Conservation (phyloP, 2,888 invertebrate species). For the Buathra laborator region DNA sequence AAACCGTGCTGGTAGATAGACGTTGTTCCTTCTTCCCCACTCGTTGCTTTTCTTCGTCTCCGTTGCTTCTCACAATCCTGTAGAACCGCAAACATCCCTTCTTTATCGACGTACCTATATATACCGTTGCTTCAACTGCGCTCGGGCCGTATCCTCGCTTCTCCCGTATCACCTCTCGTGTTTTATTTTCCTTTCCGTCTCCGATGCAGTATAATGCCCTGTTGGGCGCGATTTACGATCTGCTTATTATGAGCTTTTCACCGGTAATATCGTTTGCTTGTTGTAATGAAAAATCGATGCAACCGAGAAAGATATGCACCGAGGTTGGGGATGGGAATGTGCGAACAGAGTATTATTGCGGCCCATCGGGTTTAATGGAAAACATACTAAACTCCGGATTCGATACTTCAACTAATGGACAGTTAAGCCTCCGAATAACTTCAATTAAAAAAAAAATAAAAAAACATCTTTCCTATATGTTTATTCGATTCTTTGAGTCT, state of each 20-base stretch:
- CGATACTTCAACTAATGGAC: not conserved
- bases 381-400: constrained; percentile 38
- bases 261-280: constrained; percentile 9
- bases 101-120: constrained; percentile 44
- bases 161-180: constrained; percentile 21
- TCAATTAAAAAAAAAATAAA: too few relatives aligned
- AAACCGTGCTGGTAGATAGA: constrained; percentile 25
- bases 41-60: constrained; percentile 30
- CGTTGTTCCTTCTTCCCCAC: constrained; percentile 35
- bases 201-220: constrained; percentile 14
- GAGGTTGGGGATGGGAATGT: not conserved
- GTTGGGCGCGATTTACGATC: constrained; percentile 53
- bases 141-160: constrained; percentile 5
- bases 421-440: too few relatives aligned
- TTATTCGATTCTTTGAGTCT: too few relatives aligned
- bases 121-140: constrained; percentile 15
- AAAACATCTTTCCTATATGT: too few relatives aligned
- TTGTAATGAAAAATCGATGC: constrained; percentile 40
- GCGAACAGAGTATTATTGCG: constrained; percentile 47
- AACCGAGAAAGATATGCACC: not conserved
- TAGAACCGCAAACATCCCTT: constrained; percentile 45
- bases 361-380: constrained; percentile 47
- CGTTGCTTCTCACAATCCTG: constrained; percentile 30
- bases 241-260: constrained; percentile 49
- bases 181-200: constrained; percentile 11